Evolutionary conservation across 2,113 vertebrate species (phyloP), one percentile per base, ranked within the genome.

Genomic region (Lonchura striata): DNA sequence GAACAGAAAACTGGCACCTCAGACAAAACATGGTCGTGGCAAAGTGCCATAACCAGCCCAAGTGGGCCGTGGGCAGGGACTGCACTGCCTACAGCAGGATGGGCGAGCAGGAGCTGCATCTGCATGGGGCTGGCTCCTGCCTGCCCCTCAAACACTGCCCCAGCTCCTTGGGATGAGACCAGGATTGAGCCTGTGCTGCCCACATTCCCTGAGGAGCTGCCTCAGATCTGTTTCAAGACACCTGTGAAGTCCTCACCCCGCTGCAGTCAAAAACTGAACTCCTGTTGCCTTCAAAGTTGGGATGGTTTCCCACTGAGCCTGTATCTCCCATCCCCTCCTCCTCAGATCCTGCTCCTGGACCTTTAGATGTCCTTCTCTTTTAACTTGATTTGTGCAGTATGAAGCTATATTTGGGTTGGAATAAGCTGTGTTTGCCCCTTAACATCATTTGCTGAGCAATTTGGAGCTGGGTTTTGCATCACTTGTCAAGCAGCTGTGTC

Each of bases 21-120:
- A 28, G 42, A 21, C 39, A 57, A 28, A 74, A 21, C 3, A 21
- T 14, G 39, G 53, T 6, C 2, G 0, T 20, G 77, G 25, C 60
- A 65, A 18, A 72, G 13, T 46, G 7, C 11, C 37, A 57, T 27
- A 3, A 70, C 2, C 20, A 57, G 68, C 88, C 82, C 74, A 25
- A 5, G 21, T 1, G 2, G 2, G 60, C 5, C 0, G 0, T 27
- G 49, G 53, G 57, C 23, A 46, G 64, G 0, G 12, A 0, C 13
- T 6, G 52, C 49, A 7, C 27, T 65, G 68, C 14, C 23, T 10
- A 61, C 35, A 8, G 15, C 0, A 4, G 31, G 28, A 2, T 22
- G 41, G 12, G 10, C 3, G 4, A 12, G 13, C 10, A 5, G 1
- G 41, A 41, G 60, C 60, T 47, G 57, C 52, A 37, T 22, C 6